Conservation (phyloP, 2,113 vertebrate species). For the Channa maculata region DNA sequence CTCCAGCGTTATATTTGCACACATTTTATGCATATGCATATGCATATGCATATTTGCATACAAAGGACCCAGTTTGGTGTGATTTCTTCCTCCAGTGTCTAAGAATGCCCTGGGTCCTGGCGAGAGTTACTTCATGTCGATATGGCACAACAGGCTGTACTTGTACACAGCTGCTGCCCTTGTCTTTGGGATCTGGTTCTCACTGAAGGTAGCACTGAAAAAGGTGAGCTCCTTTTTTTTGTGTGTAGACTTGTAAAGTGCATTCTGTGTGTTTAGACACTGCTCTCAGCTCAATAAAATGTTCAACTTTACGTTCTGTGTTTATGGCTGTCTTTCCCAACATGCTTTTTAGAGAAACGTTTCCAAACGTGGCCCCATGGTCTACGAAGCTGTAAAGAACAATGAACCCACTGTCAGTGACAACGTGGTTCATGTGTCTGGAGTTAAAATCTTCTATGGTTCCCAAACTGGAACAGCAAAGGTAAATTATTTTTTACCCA, state of each 20-base stretch:
- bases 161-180: conserved; percentile 87
- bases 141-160: conserved; percentile 91
- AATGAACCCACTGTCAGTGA: conserved; percentile 40
- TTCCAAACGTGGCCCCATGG: neutral
- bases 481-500: conserved; percentile 75
- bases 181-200: conserved; percentile 87
- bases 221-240: conserved; percentile 75
- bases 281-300: neutral
- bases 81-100: conserved; percentile 49
- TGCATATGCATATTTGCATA: no score
- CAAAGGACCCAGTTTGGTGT: no score
- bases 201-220: conserved; percentile 78
- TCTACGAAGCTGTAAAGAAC: conserved; percentile 45
- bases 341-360: conserved; percentile 50
- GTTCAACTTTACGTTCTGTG: neutral
- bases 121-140: conserved; percentile 69
- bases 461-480: conserved; percentile 95
- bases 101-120: conserved; percentile 67
- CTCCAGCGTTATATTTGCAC: no score
- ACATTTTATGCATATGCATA: no score
- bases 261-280: neutral
- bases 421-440: conserved; percentile 78
- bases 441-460: conserved; percentile 91
- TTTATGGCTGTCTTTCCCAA: neutral
- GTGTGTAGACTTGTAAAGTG: neutral